Evolutionary conservation across 2,888 invertebrate genomes (phyloP).

Genomic region (Bunonema sp.): DNA sequence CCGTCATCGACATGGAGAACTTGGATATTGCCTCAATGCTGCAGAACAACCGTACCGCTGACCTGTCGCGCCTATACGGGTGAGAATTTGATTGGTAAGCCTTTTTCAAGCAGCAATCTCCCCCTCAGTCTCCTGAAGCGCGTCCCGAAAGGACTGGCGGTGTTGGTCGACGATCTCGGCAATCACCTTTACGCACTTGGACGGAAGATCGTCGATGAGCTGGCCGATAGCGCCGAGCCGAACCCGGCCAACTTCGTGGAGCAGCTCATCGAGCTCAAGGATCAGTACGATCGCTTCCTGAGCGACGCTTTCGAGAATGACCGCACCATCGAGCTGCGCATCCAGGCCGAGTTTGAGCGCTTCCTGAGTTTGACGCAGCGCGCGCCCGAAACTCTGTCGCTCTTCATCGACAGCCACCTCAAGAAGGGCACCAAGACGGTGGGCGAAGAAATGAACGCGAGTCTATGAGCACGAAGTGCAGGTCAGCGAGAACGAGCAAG

Average conservation of each 20-base stretch:
- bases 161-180: conserved; percentile 76
- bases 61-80: conserved; percentile 29
- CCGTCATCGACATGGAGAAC: conserved; percentile 93
- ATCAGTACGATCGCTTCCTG: conserved; percentile 90
- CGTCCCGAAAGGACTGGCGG: conserved; percentile 68
- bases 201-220: conserved; percentile 79
- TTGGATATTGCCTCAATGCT: conserved; percentile 96
- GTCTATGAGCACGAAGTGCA: too few relatives aligned
- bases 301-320: conserved; percentile 89
- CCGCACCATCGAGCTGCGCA: conserved; percentile 81
- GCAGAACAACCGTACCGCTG: conserved; percentile 79
- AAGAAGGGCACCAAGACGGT: conserved; percentile 74
- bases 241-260: conserved; percentile 79
- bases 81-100: too few relatives aligned
- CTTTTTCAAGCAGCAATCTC: too few relatives aligned
- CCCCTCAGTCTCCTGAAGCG: conserved; percentile 79
- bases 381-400: conserved; percentile 78
- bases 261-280: conserved; percentile 84
- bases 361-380: conserved; percentile 81
- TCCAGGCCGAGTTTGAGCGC: conserved; percentile 49
- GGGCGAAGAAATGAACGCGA: neutral
- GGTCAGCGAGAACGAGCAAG: too few relatives aligned
- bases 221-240: conserved; percentile 58
- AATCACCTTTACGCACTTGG: conserved; percentile 83
- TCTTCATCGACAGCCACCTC: conserved; percentile 83